These are phyloP conservation scores for Daktulosphaira vitifoliae DNA, from an alignment of 1,140 invertebrate genomes.

Conservation along the genomic window DNA sequence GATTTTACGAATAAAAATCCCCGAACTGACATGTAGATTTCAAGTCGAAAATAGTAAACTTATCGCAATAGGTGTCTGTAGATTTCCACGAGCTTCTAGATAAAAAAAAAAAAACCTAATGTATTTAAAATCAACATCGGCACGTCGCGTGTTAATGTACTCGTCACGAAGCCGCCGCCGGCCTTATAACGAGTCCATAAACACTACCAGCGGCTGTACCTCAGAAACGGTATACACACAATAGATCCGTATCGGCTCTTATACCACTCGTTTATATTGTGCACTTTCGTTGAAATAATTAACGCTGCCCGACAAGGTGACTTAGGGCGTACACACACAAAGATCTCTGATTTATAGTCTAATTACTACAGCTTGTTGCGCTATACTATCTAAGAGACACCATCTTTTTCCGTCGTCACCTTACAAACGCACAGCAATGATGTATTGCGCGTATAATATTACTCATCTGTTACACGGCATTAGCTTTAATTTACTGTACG, in stretches of 20 bases:
- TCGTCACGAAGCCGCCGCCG: neutral
- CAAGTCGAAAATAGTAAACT: no score
- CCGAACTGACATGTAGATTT: no score
- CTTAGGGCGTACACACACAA: neutral
- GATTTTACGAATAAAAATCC: no score
- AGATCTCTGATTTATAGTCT: constrained; percentile 11
- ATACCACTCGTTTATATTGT: no score
- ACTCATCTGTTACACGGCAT: no score
- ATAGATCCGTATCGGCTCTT: neutral
- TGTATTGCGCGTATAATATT: neutral
- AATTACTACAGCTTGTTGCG: constrained; percentile 2
- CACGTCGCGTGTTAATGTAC: neutral
- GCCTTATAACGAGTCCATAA: neutral
- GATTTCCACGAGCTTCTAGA: no score
- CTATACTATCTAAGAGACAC: constrained; percentile 2
- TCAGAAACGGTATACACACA: neutral
- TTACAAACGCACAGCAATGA: neutral
- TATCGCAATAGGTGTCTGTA: no score
- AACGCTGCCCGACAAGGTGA: neutral
- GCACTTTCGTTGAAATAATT: constrained; percentile 5
- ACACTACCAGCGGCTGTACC: neutral
- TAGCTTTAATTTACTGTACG: no score
- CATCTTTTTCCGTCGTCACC: neutral
- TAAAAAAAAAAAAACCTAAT: no score
- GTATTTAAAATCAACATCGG: neutral